Base-by-base conservation (phyloP, 2,888 invertebrate genomes). In the Dendrolimus houi region DNA sequence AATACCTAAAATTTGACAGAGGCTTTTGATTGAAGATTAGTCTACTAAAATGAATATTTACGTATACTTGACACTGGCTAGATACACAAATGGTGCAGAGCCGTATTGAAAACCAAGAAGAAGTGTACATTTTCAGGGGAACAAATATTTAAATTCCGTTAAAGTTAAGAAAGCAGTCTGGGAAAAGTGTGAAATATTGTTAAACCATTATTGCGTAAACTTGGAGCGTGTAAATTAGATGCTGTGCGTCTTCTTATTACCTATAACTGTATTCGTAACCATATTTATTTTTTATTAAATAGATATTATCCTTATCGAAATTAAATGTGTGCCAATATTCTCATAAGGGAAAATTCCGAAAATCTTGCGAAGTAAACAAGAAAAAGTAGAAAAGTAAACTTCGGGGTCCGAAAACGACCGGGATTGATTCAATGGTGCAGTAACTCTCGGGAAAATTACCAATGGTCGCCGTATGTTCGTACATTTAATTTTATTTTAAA, bases 131-230 rank as follows among this genome's bases (percentile, higher is more conserved):
- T 40, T n/a, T 41, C 9, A 29, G 41, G n/a, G 41, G 29, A 6
- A 29, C 3, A 3, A 40, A 54, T n/a, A 29, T 40, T 41, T 40
- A 65, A 65, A 66, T 76, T 69, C 84, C 83, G 84, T 84, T 83
- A 83, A 66, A 67, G 72, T 74, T 78, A 75, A 72, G 68, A 69
- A 65, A 67, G 72, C 69, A 67, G 77, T 82, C 81, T 79, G 82
- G 75, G 82, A 83, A 82, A 81, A 83, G 80, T 85, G 81, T 79
- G 77, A 83, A 83, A 78, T 77, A 79, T 56, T 47, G 10, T 40
- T 41, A 41, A 41, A 54, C 29, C n/a, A 54, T n/a, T 10, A 29
- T 54, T 40, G 54, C 52, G 29, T 52, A 40, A 29, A 54, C 41
- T 57, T 13, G 41, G 40, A 29, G 41, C 41, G 54, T 41, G 41